These are phyloP conservation scores for Anarhynchus alexandrinus DNA, from an alignment of 2,113 vertebrate species.

Conservation along the genomic window DNA sequence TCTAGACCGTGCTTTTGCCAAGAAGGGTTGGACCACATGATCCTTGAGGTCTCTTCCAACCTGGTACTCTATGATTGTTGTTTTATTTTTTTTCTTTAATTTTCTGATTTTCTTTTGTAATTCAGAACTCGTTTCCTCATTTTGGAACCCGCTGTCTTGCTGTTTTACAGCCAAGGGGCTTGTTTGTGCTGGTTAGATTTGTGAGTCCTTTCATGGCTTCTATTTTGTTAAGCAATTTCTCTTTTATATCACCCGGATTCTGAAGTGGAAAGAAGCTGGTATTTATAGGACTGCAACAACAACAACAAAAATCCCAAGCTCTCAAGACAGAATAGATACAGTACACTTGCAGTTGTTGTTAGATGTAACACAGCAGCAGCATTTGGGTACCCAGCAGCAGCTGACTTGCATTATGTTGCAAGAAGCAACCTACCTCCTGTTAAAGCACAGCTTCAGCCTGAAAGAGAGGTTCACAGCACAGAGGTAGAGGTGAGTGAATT, in stretches of 20 bases:
- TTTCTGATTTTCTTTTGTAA: background rate
- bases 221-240: background rate
- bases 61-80: background rate
- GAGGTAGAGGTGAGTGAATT: background rate
- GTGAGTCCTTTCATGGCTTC: background rate
- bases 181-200: background rate
- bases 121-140: background rate
- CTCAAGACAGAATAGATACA: background rate
- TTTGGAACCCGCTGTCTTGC: background rate
- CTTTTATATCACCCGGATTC: background rate
- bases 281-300: background rate
- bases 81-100: background rate
- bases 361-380: background rate
- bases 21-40: background rate
- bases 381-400: background rate
- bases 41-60: background rate
- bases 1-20: background rate
- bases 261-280: background rate
- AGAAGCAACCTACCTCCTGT: background rate
- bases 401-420: background rate
- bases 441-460: background rate
- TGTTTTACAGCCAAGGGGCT: background rate
- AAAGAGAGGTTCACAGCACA: background rate
- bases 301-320: background rate
- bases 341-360: background rate